Evolutionary conservation across 2,113 vertebrate genomes (phyloP), one percentile per base, ranked within the genome.

Genomic region (Furnarius figulus): DNA sequence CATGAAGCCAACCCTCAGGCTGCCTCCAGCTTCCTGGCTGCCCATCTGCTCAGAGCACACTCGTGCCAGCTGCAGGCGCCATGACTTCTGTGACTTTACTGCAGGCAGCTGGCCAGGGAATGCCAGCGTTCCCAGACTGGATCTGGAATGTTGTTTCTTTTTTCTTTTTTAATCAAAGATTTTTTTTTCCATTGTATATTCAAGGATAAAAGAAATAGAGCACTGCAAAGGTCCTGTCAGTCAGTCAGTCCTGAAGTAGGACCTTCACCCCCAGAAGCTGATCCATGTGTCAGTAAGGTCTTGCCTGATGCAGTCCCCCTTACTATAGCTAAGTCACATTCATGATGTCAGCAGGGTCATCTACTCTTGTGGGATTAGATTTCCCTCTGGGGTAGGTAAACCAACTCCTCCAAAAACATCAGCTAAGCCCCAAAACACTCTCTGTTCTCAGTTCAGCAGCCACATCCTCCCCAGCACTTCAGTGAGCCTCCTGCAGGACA

Each of bases 1-100:
- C 76, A 87, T 33, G 50, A 81, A 86, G 35, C 15, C 66, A 78
- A 2, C 37, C 73, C 66, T 75, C 25, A 37, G 61, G 50, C 6
- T 55, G 55, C 85, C 68, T 67, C 85, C 30, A 16, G 20, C 62
- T 40, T 35, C 72, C 68, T 18, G 27, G 42, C 0, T 59, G 72
- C 42, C 75, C 55, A 24, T 31, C 81, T 62, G 50, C 25, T 77
- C 59, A 30, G 40, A 62, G 50, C 3, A 1, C 42, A 44, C 40
- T 20, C 0, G 1, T 0, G 0, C 66, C 78, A 67, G 62, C 18
- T 42, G 28, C 61, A 31, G 74, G 27, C 3, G 12, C 50, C 7
- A 19, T 1, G 14, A 70, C 24, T 76, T 42, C 67, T 46, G 25
- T 20, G 63, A 27, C 42, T 79, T 68, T 16, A 83, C 75, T 17